Percentiles rank a stretch among this genome's conserved stretches.
phyloP scores from a whole-genome alignment of 2,113 vertebrate species.

The Rhinolophus ferrumequinum region DNA sequence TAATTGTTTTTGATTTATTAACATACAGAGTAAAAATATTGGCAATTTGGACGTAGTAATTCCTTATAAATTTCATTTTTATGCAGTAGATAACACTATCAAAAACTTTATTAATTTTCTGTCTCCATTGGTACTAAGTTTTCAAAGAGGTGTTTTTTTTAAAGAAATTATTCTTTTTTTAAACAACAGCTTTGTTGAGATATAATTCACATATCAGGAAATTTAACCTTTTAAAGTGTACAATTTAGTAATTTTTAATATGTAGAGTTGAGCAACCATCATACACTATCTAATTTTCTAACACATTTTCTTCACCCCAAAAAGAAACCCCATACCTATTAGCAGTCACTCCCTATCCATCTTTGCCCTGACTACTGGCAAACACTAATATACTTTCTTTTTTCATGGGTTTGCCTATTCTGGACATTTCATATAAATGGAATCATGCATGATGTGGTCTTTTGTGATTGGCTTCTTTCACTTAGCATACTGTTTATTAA shows the following conservation, averaged over 20 bases:
- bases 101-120: background rate
- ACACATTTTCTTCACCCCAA: background rate
- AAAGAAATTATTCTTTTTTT: background rate
- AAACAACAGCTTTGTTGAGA: background rate
- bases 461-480: background rate
- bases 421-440: background rate
- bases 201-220: slow-evolving; percentile 15
- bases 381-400: background rate
- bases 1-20: slow-evolving; percentile 42
- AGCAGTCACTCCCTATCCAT: background rate
- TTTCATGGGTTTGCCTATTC: slow-evolving; percentile 35
- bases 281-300: slow-evolving; percentile 5
- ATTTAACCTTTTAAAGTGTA: slow-evolving; percentile 4
- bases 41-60: slow-evolving; percentile 36
- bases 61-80: slow-evolving; percentile 53
- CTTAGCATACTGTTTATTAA: background rate
- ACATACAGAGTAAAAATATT: slow-evolving; percentile 35
- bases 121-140: background rate
- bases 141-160: background rate
- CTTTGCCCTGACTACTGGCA: background rate
- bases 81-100: background rate
- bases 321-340: background rate
- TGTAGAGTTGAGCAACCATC: background rate
- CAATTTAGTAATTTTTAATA: slow-evolving; percentile 8
- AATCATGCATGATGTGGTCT: background rate